Conservation (phyloP, 2,888 invertebrate species). For the Apotomis betuletana region DNA sequence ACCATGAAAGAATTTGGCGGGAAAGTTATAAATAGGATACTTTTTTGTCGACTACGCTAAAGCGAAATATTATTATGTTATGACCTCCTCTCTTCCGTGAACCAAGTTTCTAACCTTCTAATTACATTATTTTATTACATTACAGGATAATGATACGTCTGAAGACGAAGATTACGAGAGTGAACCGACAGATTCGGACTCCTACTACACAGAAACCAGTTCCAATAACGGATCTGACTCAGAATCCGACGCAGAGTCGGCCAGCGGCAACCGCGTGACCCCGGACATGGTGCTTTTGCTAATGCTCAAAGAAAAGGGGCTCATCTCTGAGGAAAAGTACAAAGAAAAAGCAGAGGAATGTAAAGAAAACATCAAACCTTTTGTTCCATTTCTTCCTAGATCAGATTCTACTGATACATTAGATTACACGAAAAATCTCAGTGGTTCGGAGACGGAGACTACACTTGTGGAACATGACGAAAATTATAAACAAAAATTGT, state of each 20-base stretch:
- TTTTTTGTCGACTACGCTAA: too few species aligned
- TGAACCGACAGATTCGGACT: not conserved
- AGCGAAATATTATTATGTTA: too few species aligned
- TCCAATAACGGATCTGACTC: not conserved
- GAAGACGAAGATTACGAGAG: constrained; percentile 14
- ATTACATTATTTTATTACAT: not conserved
- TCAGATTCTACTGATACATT: not conserved
- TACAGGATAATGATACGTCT: constrained; percentile 1
- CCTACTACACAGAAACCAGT: constrained; percentile 5
- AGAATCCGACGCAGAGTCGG: constrained; percentile 20
- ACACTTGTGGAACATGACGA: not conserved
- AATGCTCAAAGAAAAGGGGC: constrained; percentile 21
- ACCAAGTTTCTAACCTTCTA: too few species aligned
- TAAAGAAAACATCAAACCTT: constrained; percentile 2
- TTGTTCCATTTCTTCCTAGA: constrained; percentile 6
- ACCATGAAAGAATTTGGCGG: too few species aligned
- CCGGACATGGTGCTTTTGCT: constrained; percentile 19
- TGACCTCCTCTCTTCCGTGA: too few species aligned
- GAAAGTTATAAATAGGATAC: too few species aligned
- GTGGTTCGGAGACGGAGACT: not conserved
- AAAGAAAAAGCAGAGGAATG: constrained; percentile 3
- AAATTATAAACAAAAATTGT: too few species aligned
- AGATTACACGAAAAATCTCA: not conserved
- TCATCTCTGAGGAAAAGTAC: constrained; percentile 15
- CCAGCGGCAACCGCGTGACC: constrained; percentile 27